Evolutionary conservation across 2,113 vertebrate species (phyloP).

Genomic region (Sapajus apella): DNA sequence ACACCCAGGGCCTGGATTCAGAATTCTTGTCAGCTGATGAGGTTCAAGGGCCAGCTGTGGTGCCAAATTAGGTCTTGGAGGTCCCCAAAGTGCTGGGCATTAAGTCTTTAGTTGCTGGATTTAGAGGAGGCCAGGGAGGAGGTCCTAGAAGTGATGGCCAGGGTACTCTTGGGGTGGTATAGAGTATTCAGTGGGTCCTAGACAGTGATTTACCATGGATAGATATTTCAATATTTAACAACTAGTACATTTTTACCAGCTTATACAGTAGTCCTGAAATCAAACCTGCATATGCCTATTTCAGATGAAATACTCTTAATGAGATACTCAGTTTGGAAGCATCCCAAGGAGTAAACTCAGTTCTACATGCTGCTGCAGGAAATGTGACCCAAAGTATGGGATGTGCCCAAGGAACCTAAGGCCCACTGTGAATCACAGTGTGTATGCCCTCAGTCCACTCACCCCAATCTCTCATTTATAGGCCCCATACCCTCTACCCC

Average conservation of each 20-base stretch:
- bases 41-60: not conserved
- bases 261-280: not conserved
- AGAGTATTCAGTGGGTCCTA: not conserved
- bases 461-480: not conserved
- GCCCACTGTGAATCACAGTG: not conserved
- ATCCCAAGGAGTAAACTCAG: not conserved
- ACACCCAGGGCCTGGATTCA: not conserved
- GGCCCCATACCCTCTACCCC: not conserved
- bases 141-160: not conserved
- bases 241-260: not conserved
- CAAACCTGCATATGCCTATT: not conserved
- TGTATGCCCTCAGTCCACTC: not conserved
- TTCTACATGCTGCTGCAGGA: not conserved
- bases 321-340: not conserved
- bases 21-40: not conserved
- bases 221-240: not conserved
- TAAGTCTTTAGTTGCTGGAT: not conserved
- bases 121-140: not conserved
- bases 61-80: not conserved
- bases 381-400: not conserved
- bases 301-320: constrained; percentile 1
- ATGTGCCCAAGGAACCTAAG: not conserved
- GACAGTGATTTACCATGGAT: not conserved
- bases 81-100: not conserved
- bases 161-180: no score